Conservation (phyloP, 2,113 vertebrate species). For the Lophochroa leadbeateri region DNA sequence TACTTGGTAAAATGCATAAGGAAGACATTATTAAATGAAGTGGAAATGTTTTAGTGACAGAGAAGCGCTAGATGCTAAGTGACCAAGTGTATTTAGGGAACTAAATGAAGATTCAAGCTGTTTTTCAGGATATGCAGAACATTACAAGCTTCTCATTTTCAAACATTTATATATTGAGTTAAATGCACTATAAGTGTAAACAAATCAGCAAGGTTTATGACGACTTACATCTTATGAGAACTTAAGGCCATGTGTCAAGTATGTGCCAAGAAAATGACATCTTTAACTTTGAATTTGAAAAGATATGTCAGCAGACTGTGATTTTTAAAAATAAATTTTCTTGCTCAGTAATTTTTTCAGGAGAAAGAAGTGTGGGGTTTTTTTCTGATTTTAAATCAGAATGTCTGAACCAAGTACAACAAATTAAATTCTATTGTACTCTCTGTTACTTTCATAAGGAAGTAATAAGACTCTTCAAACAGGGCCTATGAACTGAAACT, state of each 20-base stretch:
- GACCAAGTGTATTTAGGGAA: neutral
- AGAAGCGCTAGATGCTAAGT: neutral
- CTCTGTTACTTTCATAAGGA: neutral
- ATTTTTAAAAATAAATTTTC: neutral
- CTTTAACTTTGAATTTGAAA: neutral
- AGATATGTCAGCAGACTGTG: neutral
- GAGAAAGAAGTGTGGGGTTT: neutral
- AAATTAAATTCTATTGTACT: neutral
- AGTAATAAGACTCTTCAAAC: neutral
- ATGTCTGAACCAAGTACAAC: neutral
- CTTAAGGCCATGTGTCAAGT: neutral
- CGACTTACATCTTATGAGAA: neutral
- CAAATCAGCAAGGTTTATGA: neutral
- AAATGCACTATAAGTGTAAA: neutral
- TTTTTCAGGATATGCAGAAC: neutral
- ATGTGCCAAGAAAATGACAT: neutral
- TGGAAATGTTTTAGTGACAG: neutral
- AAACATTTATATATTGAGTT: neutral
- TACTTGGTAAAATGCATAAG: neutral
- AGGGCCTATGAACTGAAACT: neutral
- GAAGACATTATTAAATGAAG: conserved; percentile 13
- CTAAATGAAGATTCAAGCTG: neutral
- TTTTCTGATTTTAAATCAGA: neutral
- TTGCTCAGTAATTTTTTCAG: neutral
- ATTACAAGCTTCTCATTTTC: neutral